A percentile compares a stretch with the other conserved stretches of the same genome.
These are phyloP conservation scores for Belonocnema kinseyi DNA, from an alignment of 1,140 invertebrate genomes.

Conservation along the genomic window DNA sequence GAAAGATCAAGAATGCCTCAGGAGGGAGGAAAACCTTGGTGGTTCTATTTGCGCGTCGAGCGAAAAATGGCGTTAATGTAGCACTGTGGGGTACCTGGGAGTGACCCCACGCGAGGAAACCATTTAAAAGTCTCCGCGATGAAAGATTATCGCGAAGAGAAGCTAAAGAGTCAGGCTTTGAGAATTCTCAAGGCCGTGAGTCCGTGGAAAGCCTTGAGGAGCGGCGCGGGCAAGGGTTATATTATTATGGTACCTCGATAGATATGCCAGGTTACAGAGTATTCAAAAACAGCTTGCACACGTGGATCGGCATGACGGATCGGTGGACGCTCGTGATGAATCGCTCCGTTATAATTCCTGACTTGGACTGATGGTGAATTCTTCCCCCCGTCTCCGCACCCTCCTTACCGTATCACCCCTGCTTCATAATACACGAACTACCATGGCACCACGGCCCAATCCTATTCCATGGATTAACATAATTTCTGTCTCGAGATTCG, in stretches of 20 bases:
- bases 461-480: conserved; percentile 48
- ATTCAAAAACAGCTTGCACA: conserved; percentile 44
- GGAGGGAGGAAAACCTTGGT: neutral
- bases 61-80: conserved; percentile 39
- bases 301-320: conserved; percentile 71
- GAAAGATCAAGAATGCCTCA: neutral
- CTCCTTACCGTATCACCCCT: conserved; percentile 36
- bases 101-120: conserved; percentile 40
- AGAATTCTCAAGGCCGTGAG: conserved; percentile 11
- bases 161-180: conserved; percentile 15
- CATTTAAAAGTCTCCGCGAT: conserved; percentile 35
- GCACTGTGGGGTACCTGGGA: conserved; percentile 26
- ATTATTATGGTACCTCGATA: conserved; percentile 21
- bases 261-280: conserved; percentile 11
- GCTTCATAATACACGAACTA: conserved; percentile 41
- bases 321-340: conserved; percentile 69
- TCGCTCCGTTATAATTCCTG: conserved; percentile 72
- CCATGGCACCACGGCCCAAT: conserved; percentile 35
- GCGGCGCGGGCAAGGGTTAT: conserved; percentile 9
- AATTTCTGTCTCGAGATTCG: conserved; percentile 44
- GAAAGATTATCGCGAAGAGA: conserved; percentile 37
- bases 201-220: conserved; percentile 2
- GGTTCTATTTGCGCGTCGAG: neutral
- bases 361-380: conserved; percentile 73
- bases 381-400: conserved; percentile 47